Evolutionary conservation across 2,797 vertebrate species (phyloP).

Genomic region (Knipowitschia caucasica): DNA sequence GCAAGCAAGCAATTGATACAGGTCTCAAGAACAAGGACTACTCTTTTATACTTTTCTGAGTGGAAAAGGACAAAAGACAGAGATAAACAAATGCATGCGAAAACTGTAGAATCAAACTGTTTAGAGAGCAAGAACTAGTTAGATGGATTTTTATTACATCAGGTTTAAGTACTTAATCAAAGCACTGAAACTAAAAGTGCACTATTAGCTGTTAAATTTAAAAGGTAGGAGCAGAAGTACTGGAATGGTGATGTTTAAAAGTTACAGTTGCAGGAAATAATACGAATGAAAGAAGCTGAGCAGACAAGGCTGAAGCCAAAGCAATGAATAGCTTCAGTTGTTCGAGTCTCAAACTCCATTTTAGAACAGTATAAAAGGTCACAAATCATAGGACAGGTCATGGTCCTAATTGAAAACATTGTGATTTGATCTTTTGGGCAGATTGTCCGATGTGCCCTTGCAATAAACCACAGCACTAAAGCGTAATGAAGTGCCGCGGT

Average conservation of each 20-base stretch:
- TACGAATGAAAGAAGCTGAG: background rate
- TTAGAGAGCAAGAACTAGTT: no score
- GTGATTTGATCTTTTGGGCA: slow-evolving; percentile 13
- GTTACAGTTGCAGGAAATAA: background rate
- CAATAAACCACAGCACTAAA: background rate
- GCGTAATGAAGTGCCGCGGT: slow-evolving; percentile 3
- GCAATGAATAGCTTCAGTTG: background rate
- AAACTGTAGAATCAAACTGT: no score
- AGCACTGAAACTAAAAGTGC: no score
- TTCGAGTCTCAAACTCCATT: background rate
- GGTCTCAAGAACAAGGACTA: no score
- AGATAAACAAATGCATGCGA: no score
- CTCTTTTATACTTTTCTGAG: no score
- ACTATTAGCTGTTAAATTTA: no score
- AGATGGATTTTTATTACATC: no score
- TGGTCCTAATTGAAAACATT: slow-evolving; percentile 10
- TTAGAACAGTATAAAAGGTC: slow-evolving; percentile 3
- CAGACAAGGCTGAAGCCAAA: background rate
- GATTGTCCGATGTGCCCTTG: slow-evolving; percentile 6
- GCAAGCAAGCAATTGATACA: no score
- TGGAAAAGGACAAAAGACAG: no score
- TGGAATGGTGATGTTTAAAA: background rate
- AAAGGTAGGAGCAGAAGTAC: no score
- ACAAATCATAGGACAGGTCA: slow-evolving; percentile 9
- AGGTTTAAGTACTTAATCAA: no score